Conservation (phyloP, 2,113 vertebrate genomes). For the Pantherophis guttatus region DNA sequence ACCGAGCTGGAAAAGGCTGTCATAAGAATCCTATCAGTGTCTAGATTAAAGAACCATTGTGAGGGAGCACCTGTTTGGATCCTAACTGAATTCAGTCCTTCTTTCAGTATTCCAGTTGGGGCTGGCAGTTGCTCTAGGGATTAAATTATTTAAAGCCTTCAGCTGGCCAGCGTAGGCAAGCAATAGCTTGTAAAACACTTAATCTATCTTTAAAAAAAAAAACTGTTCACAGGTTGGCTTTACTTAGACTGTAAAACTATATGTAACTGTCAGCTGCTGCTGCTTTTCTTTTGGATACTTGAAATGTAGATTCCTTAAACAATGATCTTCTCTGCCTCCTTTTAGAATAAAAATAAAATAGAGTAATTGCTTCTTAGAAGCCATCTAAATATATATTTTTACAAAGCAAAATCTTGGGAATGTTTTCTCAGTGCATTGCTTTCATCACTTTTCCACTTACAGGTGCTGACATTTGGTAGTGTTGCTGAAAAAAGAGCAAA, state of each 20-base stretch:
- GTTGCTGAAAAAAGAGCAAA: background rate
- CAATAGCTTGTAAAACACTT: conserved; percentile 77
- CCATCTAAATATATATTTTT: background rate
- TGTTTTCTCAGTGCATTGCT: background rate
- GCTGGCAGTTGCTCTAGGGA: conserved; percentile 82
- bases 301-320: conserved; percentile 46
- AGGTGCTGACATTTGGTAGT: background rate
- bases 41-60: conserved; percentile 60
- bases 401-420: background rate
- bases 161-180: conserved; percentile 79
- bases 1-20: conserved; percentile 36
- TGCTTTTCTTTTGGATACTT: conserved; percentile 62
- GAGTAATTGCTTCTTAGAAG: background rate
- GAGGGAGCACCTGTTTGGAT: conserved; percentile 76
- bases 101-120: conserved; percentile 75
- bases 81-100: conserved; percentile 75
- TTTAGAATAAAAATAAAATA: conserved; percentile 31
- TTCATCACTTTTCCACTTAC: background rate
- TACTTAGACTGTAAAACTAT: conserved; percentile 69
- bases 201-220: conserved; percentile 73
- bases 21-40: conserved; percentile 61
- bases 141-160: conserved; percentile 85
- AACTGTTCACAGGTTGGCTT: conserved; percentile 78
- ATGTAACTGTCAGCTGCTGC: conserved; percentile 66
- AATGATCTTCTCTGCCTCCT: conserved; percentile 32